Percentiles rank a stretch among this genome's conserved stretches.
Conservation (phyloP, 2,888 invertebrate species). For the Papilio elwesi region DNA sequence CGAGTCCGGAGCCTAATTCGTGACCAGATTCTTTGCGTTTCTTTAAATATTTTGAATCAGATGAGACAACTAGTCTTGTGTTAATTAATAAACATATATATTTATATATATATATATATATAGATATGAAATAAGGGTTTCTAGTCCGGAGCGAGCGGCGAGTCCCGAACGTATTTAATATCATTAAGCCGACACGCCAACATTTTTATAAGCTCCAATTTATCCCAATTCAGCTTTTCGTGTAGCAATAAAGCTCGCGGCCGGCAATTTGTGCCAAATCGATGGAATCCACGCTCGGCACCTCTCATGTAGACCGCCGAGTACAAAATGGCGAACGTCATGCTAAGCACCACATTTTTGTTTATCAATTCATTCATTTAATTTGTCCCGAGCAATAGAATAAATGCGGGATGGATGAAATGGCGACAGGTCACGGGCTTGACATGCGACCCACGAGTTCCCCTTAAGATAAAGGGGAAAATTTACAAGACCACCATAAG, state of each 20-base stretch:
- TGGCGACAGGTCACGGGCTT: too few relatives aligned
- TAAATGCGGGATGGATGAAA: too few relatives aligned
- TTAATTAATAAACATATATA: not conserved
- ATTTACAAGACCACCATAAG: too few relatives aligned
- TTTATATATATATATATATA: too few relatives aligned
- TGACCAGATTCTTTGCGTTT: too few relatives aligned
- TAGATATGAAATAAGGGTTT: not conserved
- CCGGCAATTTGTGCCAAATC: slow-evolving; percentile 23
- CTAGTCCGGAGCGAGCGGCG: not conserved
- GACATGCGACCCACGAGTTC: too few relatives aligned
- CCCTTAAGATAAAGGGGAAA: too few relatives aligned
- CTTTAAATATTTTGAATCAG: too few relatives aligned
- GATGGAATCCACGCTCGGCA: not conserved
- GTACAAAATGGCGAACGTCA: not conserved
- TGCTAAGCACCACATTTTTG: not conserved
- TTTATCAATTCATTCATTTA: too few relatives aligned
- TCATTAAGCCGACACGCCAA: slow-evolving; percentile 26
- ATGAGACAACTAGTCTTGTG: too few relatives aligned
- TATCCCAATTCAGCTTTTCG: slow-evolving; percentile 8
- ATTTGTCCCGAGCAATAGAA: too few relatives aligned
- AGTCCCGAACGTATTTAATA: slow-evolving; percentile 10
- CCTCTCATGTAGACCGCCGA: not conserved
- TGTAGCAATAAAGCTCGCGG: slow-evolving; percentile 30
- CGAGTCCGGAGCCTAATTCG: too few relatives aligned
- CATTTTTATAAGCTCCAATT: slow-evolving; percentile 4